phyloP scores from a whole-genome alignment of 2,113 vertebrate genomes.

The Paradoxurus hermaphroditus region DNA sequence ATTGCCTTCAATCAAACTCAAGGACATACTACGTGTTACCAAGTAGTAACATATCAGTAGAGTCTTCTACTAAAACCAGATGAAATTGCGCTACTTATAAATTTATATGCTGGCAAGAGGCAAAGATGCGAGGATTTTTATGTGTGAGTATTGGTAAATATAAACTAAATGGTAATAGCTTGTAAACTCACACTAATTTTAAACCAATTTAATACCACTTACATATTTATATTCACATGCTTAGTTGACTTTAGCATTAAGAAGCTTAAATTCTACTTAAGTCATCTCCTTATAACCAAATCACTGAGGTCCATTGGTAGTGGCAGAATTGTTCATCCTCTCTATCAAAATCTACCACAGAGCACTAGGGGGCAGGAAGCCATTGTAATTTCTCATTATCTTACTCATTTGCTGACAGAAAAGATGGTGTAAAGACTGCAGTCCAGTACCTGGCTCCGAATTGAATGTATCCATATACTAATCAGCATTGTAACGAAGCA shows the following conservation, averaged over 20 bases:
- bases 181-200: conserved; percentile 42
- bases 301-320: not conserved
- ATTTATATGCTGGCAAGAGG: conserved; percentile 1
- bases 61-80: not conserved
- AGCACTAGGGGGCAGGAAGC: conserved; percentile 7
- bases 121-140: not conserved
- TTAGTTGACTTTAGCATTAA: conserved; percentile 38
- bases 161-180: not conserved
- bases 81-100: not conserved
- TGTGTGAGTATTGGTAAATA: not conserved
- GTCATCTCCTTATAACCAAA: conserved; percentile 43
- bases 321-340: conserved; percentile 5
- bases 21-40: not conserved
- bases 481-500: not conserved
- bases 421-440: not conserved
- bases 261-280: conserved; percentile 42
- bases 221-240: not conserved
- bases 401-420: not conserved
- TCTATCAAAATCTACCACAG: conserved; percentile 26
- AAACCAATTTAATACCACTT: not conserved
- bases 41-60: not conserved
- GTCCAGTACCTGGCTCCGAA: not conserved
- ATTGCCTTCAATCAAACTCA: not conserved
- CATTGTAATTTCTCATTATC: conserved; percentile 42
- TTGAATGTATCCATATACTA: not conserved